Conservation (phyloP, 2,888 invertebrate species). For the Copidosoma aretas region DNA sequence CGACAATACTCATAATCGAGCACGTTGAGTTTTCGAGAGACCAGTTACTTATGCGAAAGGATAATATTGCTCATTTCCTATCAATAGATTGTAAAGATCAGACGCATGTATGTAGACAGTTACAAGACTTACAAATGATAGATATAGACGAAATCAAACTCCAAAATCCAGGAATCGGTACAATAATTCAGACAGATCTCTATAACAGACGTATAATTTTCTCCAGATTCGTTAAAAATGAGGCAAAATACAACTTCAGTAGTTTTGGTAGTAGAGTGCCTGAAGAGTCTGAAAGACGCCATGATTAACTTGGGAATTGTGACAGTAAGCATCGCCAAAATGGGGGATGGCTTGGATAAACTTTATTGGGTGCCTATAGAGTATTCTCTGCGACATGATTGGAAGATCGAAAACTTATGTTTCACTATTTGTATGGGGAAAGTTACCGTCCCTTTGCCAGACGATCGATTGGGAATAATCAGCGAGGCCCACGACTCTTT, state of each 20-base stretch:
- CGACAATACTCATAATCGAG: not conserved
- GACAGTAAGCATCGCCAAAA: conserved; percentile 1
- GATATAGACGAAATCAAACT: not conserved
- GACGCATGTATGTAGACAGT: not conserved
- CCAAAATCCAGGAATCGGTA: not conserved
- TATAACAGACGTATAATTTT: not conserved
- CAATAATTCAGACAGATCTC: not conserved
- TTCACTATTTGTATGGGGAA: conserved; percentile 11
- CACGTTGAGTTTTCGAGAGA: not conserved
- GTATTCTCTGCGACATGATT: not conserved
- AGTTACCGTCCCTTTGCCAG: not conserved
- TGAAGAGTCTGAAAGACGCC: not conserved
- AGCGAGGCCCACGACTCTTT: conserved; percentile 5
- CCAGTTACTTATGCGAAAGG: not conserved
- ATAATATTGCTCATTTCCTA: conserved; percentile 23
- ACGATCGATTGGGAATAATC: not conserved
- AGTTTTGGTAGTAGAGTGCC: not conserved
- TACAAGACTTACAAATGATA: not conserved
- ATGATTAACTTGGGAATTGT: not conserved
- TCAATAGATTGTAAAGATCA: not conserved
- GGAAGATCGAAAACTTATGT: not conserved
- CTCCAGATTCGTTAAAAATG: conserved; percentile 12
- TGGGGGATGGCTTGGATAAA: not conserved
- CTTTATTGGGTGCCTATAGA: conserved; percentile 6
- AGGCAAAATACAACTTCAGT: not conserved